These are phyloP conservation scores for Phallusia fumigata DNA, from an alignment of 23 tunicate genomes.

Conservation along the genomic window DNA sequence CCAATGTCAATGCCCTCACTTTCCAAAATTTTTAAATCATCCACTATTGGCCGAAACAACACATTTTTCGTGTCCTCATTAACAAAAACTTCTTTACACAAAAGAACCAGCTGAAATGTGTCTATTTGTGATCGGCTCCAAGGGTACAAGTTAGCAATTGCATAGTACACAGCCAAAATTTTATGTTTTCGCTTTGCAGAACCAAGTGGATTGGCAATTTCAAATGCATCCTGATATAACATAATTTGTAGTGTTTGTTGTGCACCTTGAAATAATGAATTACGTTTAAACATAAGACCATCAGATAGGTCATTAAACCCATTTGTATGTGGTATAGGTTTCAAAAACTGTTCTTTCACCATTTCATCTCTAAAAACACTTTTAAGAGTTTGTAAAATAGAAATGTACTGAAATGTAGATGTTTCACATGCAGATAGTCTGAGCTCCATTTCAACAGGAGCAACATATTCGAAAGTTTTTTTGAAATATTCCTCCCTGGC, in stretches of 20 bases:
- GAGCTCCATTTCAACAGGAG: background rate
- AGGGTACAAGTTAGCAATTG: slow-evolving; percentile 32
- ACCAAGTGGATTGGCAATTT: slow-evolving; percentile 37
- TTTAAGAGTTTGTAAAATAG: slow-evolving; percentile 24
- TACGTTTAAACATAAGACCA: slow-evolving; percentile 39
- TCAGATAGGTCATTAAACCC: slow-evolving; percentile 29
- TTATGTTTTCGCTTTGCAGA: slow-evolving; percentile 39
- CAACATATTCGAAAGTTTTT: background rate
- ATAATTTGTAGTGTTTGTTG: slow-evolving; percentile 25
- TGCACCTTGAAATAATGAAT: slow-evolving; percentile 7
- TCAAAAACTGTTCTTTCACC: slow-evolving; percentile 33
- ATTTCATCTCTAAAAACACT: slow-evolving; percentile 8
- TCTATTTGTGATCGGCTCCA: slow-evolving; percentile 25
- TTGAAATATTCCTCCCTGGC: background rate
- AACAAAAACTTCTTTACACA: slow-evolving; percentile 34
- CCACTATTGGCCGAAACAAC: slow-evolving; percentile 36
- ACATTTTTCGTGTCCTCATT: background rate
- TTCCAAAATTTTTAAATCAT: slow-evolving; percentile 32
- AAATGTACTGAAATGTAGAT: slow-evolving; percentile 25
- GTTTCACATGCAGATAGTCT: too few relatives aligned
- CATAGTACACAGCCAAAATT: slow-evolving; percentile 47
- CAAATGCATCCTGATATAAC: slow-evolving; percentile 42
- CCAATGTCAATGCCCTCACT: slow-evolving; percentile 40
- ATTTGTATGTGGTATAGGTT: background rate
- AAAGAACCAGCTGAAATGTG: slow-evolving; percentile 32